phyloP scores from a whole-genome alignment of 2,113 vertebrate species.

The Chitala chitala region DNA sequence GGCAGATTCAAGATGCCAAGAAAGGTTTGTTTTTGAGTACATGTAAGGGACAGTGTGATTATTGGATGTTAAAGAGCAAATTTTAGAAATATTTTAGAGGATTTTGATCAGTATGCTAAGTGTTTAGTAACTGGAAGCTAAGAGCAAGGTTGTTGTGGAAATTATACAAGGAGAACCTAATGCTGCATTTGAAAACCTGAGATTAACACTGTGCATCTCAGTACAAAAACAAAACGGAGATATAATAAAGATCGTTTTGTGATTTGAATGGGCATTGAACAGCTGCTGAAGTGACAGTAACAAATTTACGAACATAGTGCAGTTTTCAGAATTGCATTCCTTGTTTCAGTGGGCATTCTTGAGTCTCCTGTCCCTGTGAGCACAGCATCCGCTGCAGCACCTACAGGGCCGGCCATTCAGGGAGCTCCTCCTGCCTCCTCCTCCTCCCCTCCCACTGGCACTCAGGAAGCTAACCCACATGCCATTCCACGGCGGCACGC shows the following conservation, averaged over 20 bases:
- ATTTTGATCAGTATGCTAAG: too few relatives aligned
- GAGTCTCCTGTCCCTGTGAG: constrained; percentile 41
- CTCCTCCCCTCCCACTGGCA: constrained; percentile 67
- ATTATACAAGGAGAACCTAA: too few relatives aligned
- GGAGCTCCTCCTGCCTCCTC: constrained; percentile 57
- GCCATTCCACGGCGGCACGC: constrained; percentile 90
- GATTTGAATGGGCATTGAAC: too few relatives aligned
- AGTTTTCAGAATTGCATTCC: not conserved
- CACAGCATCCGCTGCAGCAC: constrained; percentile 29
- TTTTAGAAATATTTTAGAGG: too few relatives aligned
- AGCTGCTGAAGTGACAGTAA: not conserved
- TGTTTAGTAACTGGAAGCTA: too few relatives aligned
- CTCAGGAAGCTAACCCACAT: constrained; percentile 70
- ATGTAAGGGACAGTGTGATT: not conserved
- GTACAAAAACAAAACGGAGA: too few relatives aligned
- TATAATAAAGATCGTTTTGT: too few relatives aligned
- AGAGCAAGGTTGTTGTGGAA: too few relatives aligned
- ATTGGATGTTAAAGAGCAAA: not conserved
- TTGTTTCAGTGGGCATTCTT: constrained; percentile 61
- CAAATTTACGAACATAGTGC: not conserved
- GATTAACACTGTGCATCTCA: too few relatives aligned
- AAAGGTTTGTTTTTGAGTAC: constrained; percentile 55
- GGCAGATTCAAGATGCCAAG: constrained; percentile 88
- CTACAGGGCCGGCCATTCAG: constrained; percentile 54
- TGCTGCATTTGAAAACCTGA: too few relatives aligned